Base-by-base conservation (phyloP, 1,140 invertebrate genomes). In the Augochlora pura region DNA sequence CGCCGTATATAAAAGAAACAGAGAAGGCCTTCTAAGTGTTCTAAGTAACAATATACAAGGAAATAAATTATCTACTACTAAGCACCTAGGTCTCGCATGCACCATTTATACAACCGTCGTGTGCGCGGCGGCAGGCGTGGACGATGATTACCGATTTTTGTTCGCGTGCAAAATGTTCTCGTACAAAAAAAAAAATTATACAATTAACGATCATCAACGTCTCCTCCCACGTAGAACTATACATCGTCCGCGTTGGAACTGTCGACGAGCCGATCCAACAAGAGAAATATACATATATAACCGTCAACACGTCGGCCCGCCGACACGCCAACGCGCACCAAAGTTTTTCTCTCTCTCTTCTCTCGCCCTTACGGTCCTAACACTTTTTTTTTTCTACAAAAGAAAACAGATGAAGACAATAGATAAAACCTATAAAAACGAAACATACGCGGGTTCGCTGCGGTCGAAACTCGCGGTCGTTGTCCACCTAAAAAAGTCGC, bases 11-110 rank as follows among this genome's bases (percentile, higher is more conserved):
- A 80, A 79, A 84, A 75, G 60, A 65, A 54, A 86, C 70, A 79
- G 71, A 65, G 60, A 70, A 57, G 54, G 54, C 54, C 54, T 76
- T 23, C 71, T 73, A 69, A n/a, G 49, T 38, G 42, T 62, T 38
- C 83, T 70, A 65, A 67, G 49, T 77, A 83, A 49, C 78, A 82
- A 82, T 82, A 76, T 86, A 87, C 69, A 80, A 52, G 79, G 75
- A 83, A 88, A 88, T 88, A 88, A 88, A 87, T 87, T 86, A 88
- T 86, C 84, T 88, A 87, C 25, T 46, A 42, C 84, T 86, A 86
- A 84, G 39, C 74, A 70, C 57, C 63, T 77, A 46, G 60, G 60
- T 62, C 57, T 57, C 57, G 72, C 72, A 76, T 80, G 71, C 71
- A 66, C 69, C 70, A 64, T 85, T 85, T 85, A 85, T 81, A 85